Base-by-base conservation (phyloP, 2,113 vertebrate genomes). In the Dasyornis broadbenti region DNA sequence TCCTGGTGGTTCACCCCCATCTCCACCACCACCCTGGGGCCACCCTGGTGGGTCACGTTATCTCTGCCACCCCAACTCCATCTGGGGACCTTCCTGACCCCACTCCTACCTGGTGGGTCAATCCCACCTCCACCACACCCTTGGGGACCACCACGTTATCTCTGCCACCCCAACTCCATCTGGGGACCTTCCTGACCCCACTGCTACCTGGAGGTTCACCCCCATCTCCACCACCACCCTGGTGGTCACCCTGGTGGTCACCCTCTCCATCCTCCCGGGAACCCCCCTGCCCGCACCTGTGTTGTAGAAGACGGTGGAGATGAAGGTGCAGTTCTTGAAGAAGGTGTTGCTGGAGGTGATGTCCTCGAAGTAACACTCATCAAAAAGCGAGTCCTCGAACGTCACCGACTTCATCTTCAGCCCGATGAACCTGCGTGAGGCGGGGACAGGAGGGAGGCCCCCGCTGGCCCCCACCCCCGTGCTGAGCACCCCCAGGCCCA, bases 281-380 rank as follows among this genome's bases (percentile, higher is more conserved):
- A 24, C 39, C 50, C 59, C 59, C 19, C 6, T 15, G 23, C 17
- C 11, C 15, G 27, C 2, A 99, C 99, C 99, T 28, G 99, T 99
- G 98, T 99, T 99, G 94, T 99, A 99, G 97, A 99, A 99, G 82
- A 99, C 97, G 0, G 99, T 99, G 95, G 98, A 98, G 80, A 99
- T 98, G 82, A 99, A 99, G 14, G 99, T 99, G 98, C 99, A 99
- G 98, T 99, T 99, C 94, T 98, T 99, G 97, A 99, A 99, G 98
- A 99, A 99, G 35, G 99, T 99, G 97, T 99, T 99, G 97, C 98
- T 99, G 95, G 99, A 99, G 8, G 99, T 99, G 96, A 99, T 98
- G 37, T 99, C 99, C 96, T 99, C 99, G 2, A 99, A 99, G 93
- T 99, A 99, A 81, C 99, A 99, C 65, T 99, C 99, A 91, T 99